Base-by-base conservation (phyloP, 1,140 invertebrate species). In the Calephelis virginiensis region DNA sequence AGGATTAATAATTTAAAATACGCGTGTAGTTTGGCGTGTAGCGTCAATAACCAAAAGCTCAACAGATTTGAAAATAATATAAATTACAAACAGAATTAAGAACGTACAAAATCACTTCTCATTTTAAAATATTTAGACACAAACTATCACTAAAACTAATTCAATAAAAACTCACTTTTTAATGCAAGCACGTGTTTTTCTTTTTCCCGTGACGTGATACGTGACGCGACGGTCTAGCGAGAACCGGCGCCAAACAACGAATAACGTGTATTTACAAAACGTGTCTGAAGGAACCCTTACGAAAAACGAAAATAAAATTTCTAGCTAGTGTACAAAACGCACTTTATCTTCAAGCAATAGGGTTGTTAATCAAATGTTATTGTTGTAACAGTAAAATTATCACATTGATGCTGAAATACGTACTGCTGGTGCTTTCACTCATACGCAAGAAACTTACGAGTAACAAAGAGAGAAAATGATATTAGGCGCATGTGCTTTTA, bases 261-360 rank as follows among this genome's bases (percentile, higher is more conserved):
- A 59, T 59, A 59, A 59, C 53, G 53, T 37, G 8, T 59, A 59
- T 59, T 59, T 59, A 59, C 53, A 59, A 59, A 59, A 59, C 11
- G 53, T 59, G 37, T 37, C 53, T 59, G 53, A 28, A 59, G 28
- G 37, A 59, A 59, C 53, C 53, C 53, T 59, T 37, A 59, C 28
- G 53, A 59, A 59, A 59, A 59, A 59, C 37, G 53, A 59, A 59
- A 59, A 59, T 59, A 59, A 59, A 17, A 59, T 59, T 38, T 59
- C 8, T 37, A 8, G 6, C 7, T 8, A 1, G 5, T 12, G 5
- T 6, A 12, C 9, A 38, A 59, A 59, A 59, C 10, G 5, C 11
- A 12, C 53, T 59, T 37, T 59, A 59, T 59, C 0, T 5, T 5
- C 8, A 38, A 12, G 28, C n/a, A n/a, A 11, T n/a, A 59, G 8